phyloP scores from a whole-genome alignment of 1,140 invertebrate species.

The Helicoverpa zea region DNA sequence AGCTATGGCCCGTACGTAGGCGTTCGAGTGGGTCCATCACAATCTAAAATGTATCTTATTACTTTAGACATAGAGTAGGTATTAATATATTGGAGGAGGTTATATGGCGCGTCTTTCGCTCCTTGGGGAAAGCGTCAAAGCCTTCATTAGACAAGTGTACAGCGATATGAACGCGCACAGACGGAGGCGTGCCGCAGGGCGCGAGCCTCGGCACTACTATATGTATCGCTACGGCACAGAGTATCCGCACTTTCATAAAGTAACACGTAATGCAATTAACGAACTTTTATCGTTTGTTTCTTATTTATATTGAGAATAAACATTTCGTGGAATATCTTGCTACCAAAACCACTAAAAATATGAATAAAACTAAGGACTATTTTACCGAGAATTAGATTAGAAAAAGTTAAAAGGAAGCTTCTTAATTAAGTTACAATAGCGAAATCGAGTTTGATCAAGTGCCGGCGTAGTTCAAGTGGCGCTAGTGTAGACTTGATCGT shows the following conservation, averaged over 20 bases:
- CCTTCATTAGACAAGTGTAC: constrained; percentile 64
- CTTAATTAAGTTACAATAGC: constrained; percentile 24
- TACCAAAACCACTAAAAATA: background rate
- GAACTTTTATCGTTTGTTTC: too few species aligned
- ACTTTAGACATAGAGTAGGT: constrained; percentile 42
- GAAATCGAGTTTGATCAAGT: constrained; percentile 15
- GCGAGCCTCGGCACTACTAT: constrained; percentile 6
- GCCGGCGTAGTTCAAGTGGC: constrained; percentile 10
- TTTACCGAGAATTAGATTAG: background rate
- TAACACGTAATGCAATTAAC: background rate
- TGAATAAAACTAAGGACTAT: background rate
- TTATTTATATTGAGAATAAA: too few species aligned
- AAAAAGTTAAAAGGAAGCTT: constrained; percentile 22
- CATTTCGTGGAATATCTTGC: background rate
- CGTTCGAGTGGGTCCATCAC: constrained; percentile 46
- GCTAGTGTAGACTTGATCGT: constrained; percentile 8
- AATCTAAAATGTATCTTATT: constrained; percentile 50
- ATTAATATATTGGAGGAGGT: constrained; percentile 34
- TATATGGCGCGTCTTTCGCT: constrained; percentile 51
- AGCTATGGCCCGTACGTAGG: constrained; percentile 26
- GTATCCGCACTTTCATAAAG: constrained; percentile 4
- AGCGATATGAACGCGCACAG: constrained; percentile 55
- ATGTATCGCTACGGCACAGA: constrained; percentile 17
- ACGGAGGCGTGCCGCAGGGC: constrained; percentile 54
- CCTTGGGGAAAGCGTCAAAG: constrained; percentile 61